Percentiles rank a stretch among this genome's conserved stretches.
Evolutionary conservation across 2,113 vertebrate genomes (phyloP).

Genomic region (Mormyrus iriodes): DNA sequence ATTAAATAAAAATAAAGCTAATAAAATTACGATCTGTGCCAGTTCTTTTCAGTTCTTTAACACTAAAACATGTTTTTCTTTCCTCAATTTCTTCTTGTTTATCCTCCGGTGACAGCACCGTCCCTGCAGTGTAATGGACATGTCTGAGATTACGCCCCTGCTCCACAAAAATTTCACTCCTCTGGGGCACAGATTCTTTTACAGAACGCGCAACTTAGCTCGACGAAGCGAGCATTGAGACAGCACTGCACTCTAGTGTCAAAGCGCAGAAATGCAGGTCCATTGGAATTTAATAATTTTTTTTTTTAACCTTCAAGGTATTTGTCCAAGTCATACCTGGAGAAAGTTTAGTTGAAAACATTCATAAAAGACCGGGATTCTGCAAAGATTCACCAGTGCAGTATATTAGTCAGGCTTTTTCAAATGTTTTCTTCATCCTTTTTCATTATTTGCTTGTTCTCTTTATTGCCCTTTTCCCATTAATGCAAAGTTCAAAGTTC

Average conservation of each 20-base stretch:
- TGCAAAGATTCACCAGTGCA: neutral
- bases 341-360: neutral
- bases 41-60: neutral
- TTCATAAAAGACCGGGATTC: neutral
- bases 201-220: neutral
- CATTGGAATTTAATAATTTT: neutral
- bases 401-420: neutral
- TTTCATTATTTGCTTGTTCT: neutral
- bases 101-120: neutral
- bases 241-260: neutral
- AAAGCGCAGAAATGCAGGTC: neutral
- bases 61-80: constrained; percentile 6
- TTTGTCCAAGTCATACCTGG: neutral
- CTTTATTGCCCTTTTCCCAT: constrained; percentile 17
- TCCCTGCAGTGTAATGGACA: neutral
- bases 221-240: neutral
- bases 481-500: constrained; percentile 8
- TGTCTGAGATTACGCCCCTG: neutral
- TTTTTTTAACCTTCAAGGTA: neutral
- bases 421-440: neutral
- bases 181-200: neutral
- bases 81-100: neutral
- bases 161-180: neutral
- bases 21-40: neutral
- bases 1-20: neutral